Evolutionary conservation across 2,797 vertebrate genomes (phyloP).

Genomic region (Arnoldichthys spilopterus): DNA sequence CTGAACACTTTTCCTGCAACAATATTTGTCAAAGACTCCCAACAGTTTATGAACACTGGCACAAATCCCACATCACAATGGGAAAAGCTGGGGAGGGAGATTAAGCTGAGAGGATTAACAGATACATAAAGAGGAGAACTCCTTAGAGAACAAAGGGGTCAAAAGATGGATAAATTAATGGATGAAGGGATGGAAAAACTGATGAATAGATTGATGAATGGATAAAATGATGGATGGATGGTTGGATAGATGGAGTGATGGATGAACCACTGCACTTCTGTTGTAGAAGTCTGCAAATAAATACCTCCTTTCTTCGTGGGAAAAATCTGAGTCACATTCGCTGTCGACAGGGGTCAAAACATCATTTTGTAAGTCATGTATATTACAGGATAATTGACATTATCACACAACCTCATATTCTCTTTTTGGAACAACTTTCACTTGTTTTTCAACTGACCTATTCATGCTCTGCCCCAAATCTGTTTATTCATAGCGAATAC

Average conservation of each 20-base stretch:
- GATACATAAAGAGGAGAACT: not conserved
- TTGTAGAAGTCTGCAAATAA: constrained; percentile 67
- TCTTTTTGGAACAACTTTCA: not conserved
- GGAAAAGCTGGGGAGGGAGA: constrained; percentile 57
- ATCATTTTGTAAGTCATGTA: constrained; percentile 78
- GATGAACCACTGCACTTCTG: constrained; percentile 68
- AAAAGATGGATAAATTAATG: not conserved
- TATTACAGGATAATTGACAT: constrained; percentile 74
- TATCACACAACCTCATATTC: constrained; percentile 24
- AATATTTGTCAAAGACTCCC: constrained; percentile 41
- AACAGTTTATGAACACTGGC: constrained; percentile 38
- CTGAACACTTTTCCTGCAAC: not conserved
- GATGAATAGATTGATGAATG: constrained; percentile 21
- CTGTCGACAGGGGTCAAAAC: constrained; percentile 68
- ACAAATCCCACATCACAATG: constrained; percentile 3
- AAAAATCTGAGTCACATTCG: constrained; percentile 85
- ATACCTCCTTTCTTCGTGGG: constrained; percentile 91
- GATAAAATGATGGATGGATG: constrained; percentile 60
- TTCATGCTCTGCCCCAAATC: not conserved
- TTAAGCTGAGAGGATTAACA: constrained; percentile 5
- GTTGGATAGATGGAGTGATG: constrained; percentile 46
- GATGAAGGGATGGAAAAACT: constrained; percentile 23
- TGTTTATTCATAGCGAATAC: not conserved
- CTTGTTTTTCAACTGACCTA: not conserved
- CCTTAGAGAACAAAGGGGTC: not conserved